Conservation (phyloP, 2,797 vertebrate genomes). For the Neosalanx taihuensis region DNA sequence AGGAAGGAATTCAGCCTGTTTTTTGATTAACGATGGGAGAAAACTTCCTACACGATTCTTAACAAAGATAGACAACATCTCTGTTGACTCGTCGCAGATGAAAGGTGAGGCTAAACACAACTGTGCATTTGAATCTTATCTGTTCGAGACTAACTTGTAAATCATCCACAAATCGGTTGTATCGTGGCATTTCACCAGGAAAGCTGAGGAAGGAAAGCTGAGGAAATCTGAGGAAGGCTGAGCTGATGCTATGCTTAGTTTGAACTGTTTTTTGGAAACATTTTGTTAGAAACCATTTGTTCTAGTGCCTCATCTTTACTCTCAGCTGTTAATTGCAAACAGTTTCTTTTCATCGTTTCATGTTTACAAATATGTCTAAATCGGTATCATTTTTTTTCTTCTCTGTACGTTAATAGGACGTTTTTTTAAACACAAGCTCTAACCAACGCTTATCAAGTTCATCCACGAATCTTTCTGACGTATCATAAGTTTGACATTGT, state of each 20-base stretch:
- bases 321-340: too few relatives aligned
- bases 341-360: too few relatives aligned
- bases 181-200: neutral
- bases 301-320: too few relatives aligned
- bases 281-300: neutral
- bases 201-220: neutral
- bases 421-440: too few relatives aligned
- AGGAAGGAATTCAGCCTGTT: conserved; percentile 1
- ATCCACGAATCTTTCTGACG: too few relatives aligned
- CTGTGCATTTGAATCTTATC: neutral
- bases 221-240: neutral
- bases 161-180: neutral
- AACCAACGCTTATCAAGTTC: too few relatives aligned
- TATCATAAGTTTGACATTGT: too few relatives aligned
- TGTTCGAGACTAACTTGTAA: neutral
- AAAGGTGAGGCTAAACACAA: neutral
- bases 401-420: too few relatives aligned
- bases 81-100: neutral
- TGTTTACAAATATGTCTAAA: too few relatives aligned
- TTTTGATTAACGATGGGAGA: conserved; percentile 3
- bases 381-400: too few relatives aligned
- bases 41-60: neutral
- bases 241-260: neutral
- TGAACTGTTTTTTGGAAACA: too few relatives aligned
- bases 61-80: neutral